phyloP scores from a whole-genome alignment of 1,140 invertebrate genomes.

The Drosophila grimshawi region DNA sequence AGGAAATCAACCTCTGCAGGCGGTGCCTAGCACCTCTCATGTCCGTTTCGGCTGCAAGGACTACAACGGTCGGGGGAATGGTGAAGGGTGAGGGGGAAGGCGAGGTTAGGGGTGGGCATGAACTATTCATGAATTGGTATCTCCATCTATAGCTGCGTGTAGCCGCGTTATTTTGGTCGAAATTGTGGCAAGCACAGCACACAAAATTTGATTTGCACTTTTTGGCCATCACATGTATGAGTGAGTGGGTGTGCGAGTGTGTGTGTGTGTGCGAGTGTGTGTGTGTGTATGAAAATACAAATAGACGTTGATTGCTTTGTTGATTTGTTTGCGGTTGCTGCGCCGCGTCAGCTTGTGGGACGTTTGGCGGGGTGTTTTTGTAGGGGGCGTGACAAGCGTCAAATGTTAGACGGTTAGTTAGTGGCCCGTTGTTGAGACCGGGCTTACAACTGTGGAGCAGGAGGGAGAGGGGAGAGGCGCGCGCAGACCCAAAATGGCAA shows the following conservation, averaged over 20 bases:
- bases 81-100: no score
- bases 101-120: no score
- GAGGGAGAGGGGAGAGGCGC: no score
- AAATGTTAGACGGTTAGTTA: slow-evolving; percentile 77
- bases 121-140: slow-evolving; percentile 15
- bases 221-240: slow-evolving; percentile 8
- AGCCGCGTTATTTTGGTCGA: slow-evolving; percentile 61
- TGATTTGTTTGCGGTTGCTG: slow-evolving; percentile 80
- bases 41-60: not conserved
- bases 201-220: slow-evolving; percentile 31
- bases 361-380: not conserved
- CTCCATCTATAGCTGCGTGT: slow-evolving; percentile 38
- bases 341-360: slow-evolving; percentile 32
- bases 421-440: slow-evolving; percentile 33
- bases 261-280: slow-evolving; percentile 9
- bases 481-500: slow-evolving; percentile 67
- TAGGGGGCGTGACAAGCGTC: slow-evolving; percentile 42
- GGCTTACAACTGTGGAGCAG: not conserved
- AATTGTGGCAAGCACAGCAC: slow-evolving; percentile 67
- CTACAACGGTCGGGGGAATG: not conserved
- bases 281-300: slow-evolving; percentile 74
- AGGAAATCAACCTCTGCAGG: not conserved
- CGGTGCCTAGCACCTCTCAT: slow-evolving; percentile 26
- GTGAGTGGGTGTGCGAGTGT: not conserved
- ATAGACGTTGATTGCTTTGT: slow-evolving; percentile 83